These are phyloP conservation scores for Euphonia xanthogaster DNA, from an alignment of 2,797 vertebrate genomes.

Conservation along the genomic window DNA sequence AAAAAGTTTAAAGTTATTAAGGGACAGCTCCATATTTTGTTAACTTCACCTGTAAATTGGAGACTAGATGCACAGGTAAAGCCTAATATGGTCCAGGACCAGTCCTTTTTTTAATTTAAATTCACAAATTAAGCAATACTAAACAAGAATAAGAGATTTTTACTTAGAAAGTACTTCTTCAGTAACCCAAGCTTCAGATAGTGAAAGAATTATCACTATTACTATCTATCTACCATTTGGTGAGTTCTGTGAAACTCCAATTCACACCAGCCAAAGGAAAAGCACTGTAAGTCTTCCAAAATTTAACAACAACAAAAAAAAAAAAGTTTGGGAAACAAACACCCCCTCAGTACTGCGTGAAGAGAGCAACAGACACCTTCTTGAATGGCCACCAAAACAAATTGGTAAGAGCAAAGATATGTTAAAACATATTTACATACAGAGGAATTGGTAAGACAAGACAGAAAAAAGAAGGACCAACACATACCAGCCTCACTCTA, in stretches of 20 bases:
- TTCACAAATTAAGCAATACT: neutral
- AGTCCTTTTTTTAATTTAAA: neutral
- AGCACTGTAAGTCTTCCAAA: neutral
- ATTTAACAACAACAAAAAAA: neutral
- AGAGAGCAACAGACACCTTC: neutral
- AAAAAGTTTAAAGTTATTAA: neutral
- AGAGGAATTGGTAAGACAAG: neutral
- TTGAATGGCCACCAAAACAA: neutral
- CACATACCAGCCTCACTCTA: neutral
- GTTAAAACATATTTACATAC: neutral
- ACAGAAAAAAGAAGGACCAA: neutral
- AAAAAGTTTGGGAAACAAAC: neutral
- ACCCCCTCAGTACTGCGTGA: neutral
- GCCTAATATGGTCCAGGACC: neutral
- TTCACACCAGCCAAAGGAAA: neutral
- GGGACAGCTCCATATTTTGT: neutral
- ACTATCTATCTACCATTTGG: neutral
- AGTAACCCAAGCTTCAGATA: neutral
- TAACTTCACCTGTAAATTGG: neutral
- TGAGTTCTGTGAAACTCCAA: neutral
- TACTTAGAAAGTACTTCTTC: neutral
- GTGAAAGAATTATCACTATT: neutral
- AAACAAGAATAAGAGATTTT: neutral
- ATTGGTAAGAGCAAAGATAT: neutral
- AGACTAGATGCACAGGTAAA: neutral